Conservation (phyloP, 2,113 vertebrate genomes). For the Lamprologus tigripictilis region DNA sequence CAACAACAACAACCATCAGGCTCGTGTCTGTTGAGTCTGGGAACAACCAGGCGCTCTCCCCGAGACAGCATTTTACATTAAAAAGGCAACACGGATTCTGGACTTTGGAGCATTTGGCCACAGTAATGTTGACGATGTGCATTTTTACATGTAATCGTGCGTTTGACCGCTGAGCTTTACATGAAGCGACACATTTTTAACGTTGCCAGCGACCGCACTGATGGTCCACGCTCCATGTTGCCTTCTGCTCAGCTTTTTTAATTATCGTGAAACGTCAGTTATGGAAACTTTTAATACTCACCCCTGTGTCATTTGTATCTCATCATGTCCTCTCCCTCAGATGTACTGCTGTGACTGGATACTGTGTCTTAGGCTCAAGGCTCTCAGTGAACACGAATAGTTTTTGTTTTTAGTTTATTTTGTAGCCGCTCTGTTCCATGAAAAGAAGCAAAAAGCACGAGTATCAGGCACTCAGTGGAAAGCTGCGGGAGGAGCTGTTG, state of each 20-base stretch:
- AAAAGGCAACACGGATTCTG: conserved; percentile 30
- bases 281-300: conserved; percentile 27
- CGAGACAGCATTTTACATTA: conserved; percentile 41
- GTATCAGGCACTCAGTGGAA: conserved; percentile 1
- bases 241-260: conserved; percentile 28
- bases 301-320: conserved; percentile 19
- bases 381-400: conserved; percentile 30
- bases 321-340: conserved; percentile 37
- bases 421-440: conserved; percentile 8
- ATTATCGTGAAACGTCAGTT: conserved; percentile 41
- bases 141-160: conserved; percentile 5
- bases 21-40: conserved; percentile 25
- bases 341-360: conserved; percentile 53
- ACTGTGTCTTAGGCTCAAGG: conserved; percentile 52
- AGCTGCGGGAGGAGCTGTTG: conserved; percentile 43
- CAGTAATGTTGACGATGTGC: background rate
- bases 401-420: conserved; percentile 18
- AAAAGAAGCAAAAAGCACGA: conserved; percentile 3
- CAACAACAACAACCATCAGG: conserved; percentile 5
- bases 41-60: background rate
- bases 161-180: background rate
- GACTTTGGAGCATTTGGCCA: background rate
- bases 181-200: background rate
- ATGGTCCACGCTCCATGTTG: conserved; percentile 31
- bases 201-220: background rate